phyloP scores from a whole-genome alignment of 2,113 vertebrate genomes.

The Aptenodytes patagonicus region DNA sequence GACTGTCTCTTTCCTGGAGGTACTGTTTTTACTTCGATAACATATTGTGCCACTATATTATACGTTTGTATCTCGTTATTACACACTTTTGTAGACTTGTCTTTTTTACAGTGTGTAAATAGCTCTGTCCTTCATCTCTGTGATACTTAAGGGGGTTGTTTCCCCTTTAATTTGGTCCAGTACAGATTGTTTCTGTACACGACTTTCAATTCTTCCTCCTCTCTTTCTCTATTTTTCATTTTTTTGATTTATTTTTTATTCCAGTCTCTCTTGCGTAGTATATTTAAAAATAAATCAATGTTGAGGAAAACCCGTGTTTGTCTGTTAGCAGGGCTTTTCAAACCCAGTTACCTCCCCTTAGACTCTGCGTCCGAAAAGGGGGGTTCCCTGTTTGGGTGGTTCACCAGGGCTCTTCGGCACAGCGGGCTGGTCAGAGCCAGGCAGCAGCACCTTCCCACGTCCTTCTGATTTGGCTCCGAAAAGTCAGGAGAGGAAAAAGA shows the following conservation, averaged over 20 bases:
- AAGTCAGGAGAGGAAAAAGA: background rate
- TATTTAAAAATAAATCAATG: constrained; percentile 82
- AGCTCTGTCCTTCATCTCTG: constrained; percentile 54
- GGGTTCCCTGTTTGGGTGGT: background rate
- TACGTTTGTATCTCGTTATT: constrained; percentile 75
- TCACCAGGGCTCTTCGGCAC: background rate
- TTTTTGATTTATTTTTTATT: constrained; percentile 62
- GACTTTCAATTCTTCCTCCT: constrained; percentile 26
- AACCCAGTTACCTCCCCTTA: background rate
- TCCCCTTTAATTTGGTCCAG: constrained; percentile 57
- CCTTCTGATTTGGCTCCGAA: background rate
- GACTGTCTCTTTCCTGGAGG: constrained; percentile 62
- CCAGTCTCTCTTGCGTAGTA: constrained; percentile 70
- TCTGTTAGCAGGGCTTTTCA: background rate
- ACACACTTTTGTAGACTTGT: constrained; percentile 71
- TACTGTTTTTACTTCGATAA: constrained; percentile 65
- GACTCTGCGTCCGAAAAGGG: fast-evolving
- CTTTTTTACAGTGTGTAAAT: constrained; percentile 76
- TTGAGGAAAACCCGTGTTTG: constrained; percentile 39
- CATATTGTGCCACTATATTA: constrained; percentile 73
- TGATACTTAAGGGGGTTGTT: constrained; percentile 51
- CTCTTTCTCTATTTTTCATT: background rate
- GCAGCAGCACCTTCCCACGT: background rate
- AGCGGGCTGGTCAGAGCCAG: background rate
- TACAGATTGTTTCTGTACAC: constrained; percentile 71